Evolutionary conservation across 2,888 invertebrate species (phyloP).

Genomic region (Sinodicranocentrus sp.): DNA sequence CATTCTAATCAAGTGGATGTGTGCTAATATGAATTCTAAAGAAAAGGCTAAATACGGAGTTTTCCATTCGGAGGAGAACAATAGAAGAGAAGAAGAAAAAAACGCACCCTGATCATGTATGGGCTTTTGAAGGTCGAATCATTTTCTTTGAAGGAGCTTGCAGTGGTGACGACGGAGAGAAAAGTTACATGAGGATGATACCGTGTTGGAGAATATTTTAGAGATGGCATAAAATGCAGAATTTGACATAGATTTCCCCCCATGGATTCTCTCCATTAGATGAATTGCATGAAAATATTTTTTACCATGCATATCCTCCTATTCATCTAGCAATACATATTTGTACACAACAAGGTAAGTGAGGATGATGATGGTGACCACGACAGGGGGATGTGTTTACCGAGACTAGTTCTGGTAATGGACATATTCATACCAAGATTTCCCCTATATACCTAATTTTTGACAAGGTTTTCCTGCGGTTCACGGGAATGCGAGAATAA

Average conservation of each 20-base stretch:
- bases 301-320: no score
- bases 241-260: constrained; percentile 57
- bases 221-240: constrained; percentile 22
- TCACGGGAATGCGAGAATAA: neutral
- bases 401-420: no score
- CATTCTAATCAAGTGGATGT: no score
- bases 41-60: neutral
- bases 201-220: constrained; percentile 48
- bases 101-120: constrained; percentile 41
- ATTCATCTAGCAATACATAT: no score
- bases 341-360: no score
- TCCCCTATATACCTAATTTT: constrained; percentile 48
- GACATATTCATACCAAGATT: no score
- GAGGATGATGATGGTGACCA: no score
- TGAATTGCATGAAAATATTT: no score
- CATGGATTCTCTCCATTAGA: neutral
- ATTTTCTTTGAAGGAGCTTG: constrained; percentile 13
- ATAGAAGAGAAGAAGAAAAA: neutral
- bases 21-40: no score
- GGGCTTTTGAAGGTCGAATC: constrained; percentile 57
- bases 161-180: neutral
- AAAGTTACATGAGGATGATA: neutral
- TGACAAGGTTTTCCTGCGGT: constrained; percentile 60
- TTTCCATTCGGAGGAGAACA: constrained; percentile 4
- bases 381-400: no score